Conservation (phyloP, 1,140 invertebrate genomes). For the Aphaenogaster ashmeadi region DNA sequence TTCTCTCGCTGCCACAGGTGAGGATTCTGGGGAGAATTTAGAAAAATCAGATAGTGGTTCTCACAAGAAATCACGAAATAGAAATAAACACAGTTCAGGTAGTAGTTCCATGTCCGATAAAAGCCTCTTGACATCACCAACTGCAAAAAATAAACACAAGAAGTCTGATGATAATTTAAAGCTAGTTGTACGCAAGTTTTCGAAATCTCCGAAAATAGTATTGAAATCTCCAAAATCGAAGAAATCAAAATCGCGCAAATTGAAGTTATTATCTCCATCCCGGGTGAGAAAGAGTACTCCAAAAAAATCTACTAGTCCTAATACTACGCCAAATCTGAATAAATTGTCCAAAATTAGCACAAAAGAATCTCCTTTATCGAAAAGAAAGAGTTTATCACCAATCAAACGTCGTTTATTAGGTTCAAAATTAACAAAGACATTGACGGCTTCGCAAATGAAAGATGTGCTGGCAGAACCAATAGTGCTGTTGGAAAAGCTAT, state of each 20-base stretch:
- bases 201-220: conserved; percentile 76
- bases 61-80: not conserved
- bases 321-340: not conserved
- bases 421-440: conserved; percentile 1
- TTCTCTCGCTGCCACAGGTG: not conserved
- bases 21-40: not conserved
- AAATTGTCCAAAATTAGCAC: conserved; percentile 40
- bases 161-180: conserved; percentile 6
- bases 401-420: not conserved
- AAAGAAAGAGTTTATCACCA: not conserved
- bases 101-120: not conserved
- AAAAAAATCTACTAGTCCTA: not conserved
- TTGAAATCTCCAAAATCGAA: conserved; percentile 62
- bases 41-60: not conserved
- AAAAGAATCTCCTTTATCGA: not conserved
- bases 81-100: not conserved
- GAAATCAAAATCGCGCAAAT: conserved; percentile 48
- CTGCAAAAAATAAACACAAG: not conserved
- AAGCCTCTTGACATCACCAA: not conserved
- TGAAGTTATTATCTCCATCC: not conserved
- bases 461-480: conserved; percentile 61
- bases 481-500: conserved; percentile 66
- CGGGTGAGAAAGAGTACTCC: not conserved
- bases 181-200: conserved; percentile 40
- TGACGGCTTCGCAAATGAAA: not conserved